These are phyloP conservation scores for Leucania comma DNA, from an alignment of 2,888 invertebrate genomes.

Conservation along the genomic window DNA sequence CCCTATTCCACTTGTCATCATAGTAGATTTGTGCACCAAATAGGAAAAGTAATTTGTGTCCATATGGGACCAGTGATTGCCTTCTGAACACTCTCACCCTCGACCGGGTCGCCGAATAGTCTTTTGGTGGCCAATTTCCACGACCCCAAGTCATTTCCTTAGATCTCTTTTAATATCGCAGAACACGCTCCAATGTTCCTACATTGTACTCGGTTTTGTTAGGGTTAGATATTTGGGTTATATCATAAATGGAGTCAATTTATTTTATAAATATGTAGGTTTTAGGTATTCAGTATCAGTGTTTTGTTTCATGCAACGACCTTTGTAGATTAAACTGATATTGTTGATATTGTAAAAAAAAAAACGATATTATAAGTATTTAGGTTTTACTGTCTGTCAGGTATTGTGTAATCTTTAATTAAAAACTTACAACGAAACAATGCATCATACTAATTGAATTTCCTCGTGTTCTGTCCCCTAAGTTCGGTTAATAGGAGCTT, in stretches of 20 bases:
- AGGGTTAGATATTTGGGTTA: conserved; percentile 68
- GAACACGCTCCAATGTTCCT: conserved; percentile 64
- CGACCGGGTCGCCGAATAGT: conserved; percentile 77
- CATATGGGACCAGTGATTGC: conserved; percentile 90
- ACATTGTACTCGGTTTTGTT: conserved; percentile 68
- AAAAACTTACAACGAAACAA: conserved; percentile 2
- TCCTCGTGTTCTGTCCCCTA: conserved; percentile 61
- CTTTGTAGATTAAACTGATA: conserved; percentile 19
- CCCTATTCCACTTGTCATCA: conserved; percentile 87
- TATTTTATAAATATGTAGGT: conserved; percentile 19
- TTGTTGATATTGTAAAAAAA: not conserved
- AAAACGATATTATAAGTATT: conserved; percentile 3
- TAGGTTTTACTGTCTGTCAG: not conserved
- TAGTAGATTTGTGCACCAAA: conserved; percentile 80
- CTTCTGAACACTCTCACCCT: conserved; percentile 85
- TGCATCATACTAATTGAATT: conserved; percentile 15
- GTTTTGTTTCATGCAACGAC: conserved; percentile 6
- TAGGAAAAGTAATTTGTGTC: conserved; percentile 89
- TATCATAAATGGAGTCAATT: conserved; percentile 62
- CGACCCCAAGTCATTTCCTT: conserved; percentile 82
- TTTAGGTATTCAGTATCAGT: conserved; percentile 9
- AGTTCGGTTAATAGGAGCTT: conserved; percentile 63
- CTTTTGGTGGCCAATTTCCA: conserved; percentile 83
- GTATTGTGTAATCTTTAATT: conserved; percentile 10
- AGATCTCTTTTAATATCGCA: conserved; percentile 82